These are phyloP conservation scores for Esox masquinongy DNA, from an alignment of 2,797 vertebrate species.

Conservation along the genomic window DNA sequence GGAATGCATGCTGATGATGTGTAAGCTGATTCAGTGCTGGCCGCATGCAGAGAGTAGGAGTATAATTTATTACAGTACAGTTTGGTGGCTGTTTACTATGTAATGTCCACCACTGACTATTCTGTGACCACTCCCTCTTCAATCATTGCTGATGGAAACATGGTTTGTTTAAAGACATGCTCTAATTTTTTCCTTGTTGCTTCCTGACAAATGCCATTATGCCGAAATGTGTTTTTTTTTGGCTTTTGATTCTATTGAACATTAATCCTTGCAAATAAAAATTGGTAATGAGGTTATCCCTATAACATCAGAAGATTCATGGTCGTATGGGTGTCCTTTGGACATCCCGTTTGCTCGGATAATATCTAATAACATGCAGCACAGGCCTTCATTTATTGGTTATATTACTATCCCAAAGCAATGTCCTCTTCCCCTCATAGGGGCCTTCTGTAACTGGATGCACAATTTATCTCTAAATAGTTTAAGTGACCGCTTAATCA, in stretches of 20 bases:
- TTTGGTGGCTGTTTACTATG: neutral
- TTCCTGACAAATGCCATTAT: neutral
- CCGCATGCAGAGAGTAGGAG: conserved; percentile 49
- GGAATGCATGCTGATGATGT: conserved; percentile 70
- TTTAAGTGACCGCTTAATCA: neutral
- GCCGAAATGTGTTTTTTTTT: too few species aligned
- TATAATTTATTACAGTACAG: conserved; percentile 53
- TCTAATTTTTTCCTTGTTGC: neutral
- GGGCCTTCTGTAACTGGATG: neutral
- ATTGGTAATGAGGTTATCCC: too few species aligned
- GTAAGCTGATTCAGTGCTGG: conserved; percentile 63
- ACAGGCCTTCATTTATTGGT: neutral
- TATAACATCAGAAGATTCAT: too few species aligned
- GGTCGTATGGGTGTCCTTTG: too few species aligned
- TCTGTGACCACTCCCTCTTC: neutral
- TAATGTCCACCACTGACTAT: neutral
- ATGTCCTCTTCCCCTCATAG: neutral
- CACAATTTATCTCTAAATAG: neutral
- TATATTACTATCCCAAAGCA: neutral
- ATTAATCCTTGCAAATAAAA: too few species aligned
- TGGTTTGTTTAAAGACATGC: neutral
- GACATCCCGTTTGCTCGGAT: neutral
- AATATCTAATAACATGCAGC: neutral
- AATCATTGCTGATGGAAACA: neutral
- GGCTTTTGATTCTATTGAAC: too few species aligned